phyloP scores from a whole-genome alignment of 2,113 vertebrate genomes.

The Cisticola juncidis region DNA sequence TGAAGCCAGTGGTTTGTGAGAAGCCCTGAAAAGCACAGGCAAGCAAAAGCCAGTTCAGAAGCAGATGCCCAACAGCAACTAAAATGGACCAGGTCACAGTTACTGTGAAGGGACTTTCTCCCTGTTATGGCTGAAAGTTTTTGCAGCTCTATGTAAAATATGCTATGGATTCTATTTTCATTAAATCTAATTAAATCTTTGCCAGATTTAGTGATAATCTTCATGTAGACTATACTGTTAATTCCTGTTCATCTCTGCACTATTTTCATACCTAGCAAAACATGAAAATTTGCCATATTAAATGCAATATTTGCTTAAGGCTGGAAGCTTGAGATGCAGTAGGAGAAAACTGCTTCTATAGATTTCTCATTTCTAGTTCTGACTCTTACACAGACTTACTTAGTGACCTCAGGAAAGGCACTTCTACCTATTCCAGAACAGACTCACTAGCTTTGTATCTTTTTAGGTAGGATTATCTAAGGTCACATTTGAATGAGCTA shows the following conservation, averaged over 20 bases:
- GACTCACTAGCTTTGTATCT: neutral
- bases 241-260: neutral
- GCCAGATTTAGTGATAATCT: neutral
- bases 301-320: neutral
- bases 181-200: neutral
- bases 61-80: neutral
- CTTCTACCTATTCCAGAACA: neutral
- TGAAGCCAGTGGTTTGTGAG: neutral
- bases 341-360: neutral
- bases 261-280: neutral
- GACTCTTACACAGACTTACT: neutral
- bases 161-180: neutral
- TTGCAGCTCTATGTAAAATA: neutral
- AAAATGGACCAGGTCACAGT: neutral
- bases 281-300: neutral
- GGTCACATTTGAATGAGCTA: slow-evolving; percentile 13
- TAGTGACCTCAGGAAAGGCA: neutral
- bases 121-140: neutral
- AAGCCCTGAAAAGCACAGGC: neutral
- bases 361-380: neutral
- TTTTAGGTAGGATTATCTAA: slow-evolving; percentile 26
- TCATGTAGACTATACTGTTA: neutral
- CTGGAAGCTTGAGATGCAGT: neutral
- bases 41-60: neutral
- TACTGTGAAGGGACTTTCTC: neutral